Base-by-base conservation (phyloP, 2,113 vertebrate genomes). In the Stictonetta naevosa region DNA sequence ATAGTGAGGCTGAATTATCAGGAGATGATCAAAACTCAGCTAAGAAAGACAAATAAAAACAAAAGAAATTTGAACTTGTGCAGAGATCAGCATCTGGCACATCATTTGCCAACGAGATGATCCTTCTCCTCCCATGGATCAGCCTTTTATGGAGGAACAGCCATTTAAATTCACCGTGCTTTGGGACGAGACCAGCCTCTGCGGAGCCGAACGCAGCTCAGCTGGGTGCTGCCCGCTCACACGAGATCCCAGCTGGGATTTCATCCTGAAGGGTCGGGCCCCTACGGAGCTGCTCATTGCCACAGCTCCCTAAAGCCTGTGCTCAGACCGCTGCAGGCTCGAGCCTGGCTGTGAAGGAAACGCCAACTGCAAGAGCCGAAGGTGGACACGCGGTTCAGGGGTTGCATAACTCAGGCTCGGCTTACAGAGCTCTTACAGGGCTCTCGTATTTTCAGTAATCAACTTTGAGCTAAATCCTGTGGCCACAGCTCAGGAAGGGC, bases 351-450 rank as follows among this genome's bases (percentile, higher is more conserved):
- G 44, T 29, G 68, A 60, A 66, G 88, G 82, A 87, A 90, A 76
- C 16, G 25, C 48, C 74, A 85, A 3, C 21, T 75, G 42, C 53
- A 42, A 46, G 78, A 72, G 76, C 7, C 8, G 56, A 68, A 82
- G 66, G 50, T 52, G 15, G 22, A 31, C 2, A 2, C 55, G 56
- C 29, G 48, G 17, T 21, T 58, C 3, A 0, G 3, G 0, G 3
- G 14, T 73, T 95, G 86, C 15, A 3, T 90, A 91, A 88, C 53
- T 85, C 2, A 0, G 62, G 67, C 62, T 96, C 71, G 23, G 69
- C 7, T 92, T 68, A 28, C 36, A 13, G 19, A 75, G 66, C 74
- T 25, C 10, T 50, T 85, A 5, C 60, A 56, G 42, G 34, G 40
- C 79, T 31, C 52, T 6, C 0, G 0, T 25, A 6, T 13, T 68